Evolutionary conservation across 2,888 invertebrate genomes (phyloP), one percentile per base, ranked within the genome.

Genomic region (Drosophila kuntzei): DNA sequence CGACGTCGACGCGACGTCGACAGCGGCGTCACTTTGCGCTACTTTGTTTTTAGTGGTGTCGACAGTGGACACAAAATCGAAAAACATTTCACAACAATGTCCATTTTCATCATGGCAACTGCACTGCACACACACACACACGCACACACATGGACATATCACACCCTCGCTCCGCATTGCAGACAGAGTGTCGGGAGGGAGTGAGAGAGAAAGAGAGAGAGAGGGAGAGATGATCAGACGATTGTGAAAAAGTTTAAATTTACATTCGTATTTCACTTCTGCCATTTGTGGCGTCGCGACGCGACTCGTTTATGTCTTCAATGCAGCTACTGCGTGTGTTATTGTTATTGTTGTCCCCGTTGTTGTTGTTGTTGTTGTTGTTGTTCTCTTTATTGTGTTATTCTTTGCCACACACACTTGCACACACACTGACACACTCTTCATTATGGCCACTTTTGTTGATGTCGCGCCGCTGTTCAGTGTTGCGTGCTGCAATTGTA

Each of bases 81-180:
- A 77, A 78, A 87, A 65, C 83, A 87, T 84, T 84, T 84, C 88
- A 86, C 86, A 84, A 88, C 86, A 86, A 80, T 87, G 84, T 88
- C 86, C 86, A 78, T 80, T 83, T 80, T 78, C 69, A 74, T 60
- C 66, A 69, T 71, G 76, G 54, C 86, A 84, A 80, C 85, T 79
- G 82, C 85, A 81, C 12, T 50, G 58, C 59, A 62, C 54, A 46
- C 37, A 12, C 58, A 53, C 37, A 46, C 55, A 49, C 41, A 20
- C 53, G 18, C 22, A 27, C 27, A 27, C 27, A 27, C 44, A 37
- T 18, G 16, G 3, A 11, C 22, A 65, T 43, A 72, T 66, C 60
- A 76, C 75, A 76, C 75, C 75, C 75, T 76, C 68, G 54, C 73
- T 18, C 3, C 66, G 27, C 44, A 8, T 20, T 22, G 58, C 68